Conservation (phyloP, 2,797 vertebrate genomes). For the Muraenolepis orangiensis region DNA sequence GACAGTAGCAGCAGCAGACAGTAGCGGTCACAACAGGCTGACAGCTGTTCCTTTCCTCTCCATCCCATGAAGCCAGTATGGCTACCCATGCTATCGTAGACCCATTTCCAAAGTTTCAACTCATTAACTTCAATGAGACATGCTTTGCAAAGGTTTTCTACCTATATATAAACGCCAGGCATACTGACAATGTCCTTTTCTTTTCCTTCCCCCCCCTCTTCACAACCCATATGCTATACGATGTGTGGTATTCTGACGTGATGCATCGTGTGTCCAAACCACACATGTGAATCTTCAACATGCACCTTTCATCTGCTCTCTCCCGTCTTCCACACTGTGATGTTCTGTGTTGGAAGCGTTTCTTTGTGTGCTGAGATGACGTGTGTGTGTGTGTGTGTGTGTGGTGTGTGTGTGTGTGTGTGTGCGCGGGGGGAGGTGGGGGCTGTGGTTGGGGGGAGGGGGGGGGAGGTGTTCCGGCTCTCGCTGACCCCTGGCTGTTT, state of each 20-base stretch:
- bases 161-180: constrained; percentile 35
- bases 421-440: constrained; percentile 51
- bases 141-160: neutral
- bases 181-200: neutral
- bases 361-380: constrained; percentile 47
- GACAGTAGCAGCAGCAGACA: constrained; percentile 63
- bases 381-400: constrained; percentile 52
- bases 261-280: constrained; percentile 42
- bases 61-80: constrained; percentile 36
- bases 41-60: constrained; percentile 53
- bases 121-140: constrained; percentile 1
- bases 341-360: constrained; percentile 50
- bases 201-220: neutral
- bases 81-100: neutral
- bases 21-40: constrained; percentile 69
- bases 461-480: too few species aligned
- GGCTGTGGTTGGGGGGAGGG: too few species aligned
- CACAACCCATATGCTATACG: too few species aligned
- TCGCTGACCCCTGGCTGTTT: constrained; percentile 69
- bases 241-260: constrained; percentile 13
- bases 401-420: too few species aligned
- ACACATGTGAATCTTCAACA: constrained; percentile 53
- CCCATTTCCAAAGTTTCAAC: neutral
- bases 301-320: constrained; percentile 36
- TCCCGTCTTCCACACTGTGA: constrained; percentile 36